Evolutionary conservation across 2,888 invertebrate species (phyloP), one percentile per base, ranked within the genome.

Genomic region (Tetrapedia diversipes): DNA sequence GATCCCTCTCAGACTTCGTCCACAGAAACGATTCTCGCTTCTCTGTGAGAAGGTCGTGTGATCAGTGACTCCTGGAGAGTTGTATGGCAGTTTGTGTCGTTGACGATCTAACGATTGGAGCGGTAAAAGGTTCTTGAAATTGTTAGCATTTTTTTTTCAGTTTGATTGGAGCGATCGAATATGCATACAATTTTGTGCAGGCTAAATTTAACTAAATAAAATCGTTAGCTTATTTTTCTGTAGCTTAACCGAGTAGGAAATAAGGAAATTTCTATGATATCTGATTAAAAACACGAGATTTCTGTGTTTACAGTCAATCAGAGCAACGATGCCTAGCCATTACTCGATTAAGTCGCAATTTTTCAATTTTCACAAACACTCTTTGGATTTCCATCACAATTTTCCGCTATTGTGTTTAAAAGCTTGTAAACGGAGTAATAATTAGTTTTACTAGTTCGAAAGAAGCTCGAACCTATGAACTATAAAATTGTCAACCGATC

Each of bases 41-140:
- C 49, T 45, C 41, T 49, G 74, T 64, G 72, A 81, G 77, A 77
- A 81, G 72, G 61, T 74, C 59, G 29, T 53, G 53, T 16, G 47
- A 45, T 1, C 0, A 22, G 10, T n/a, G 22, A 7, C 2, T 10
- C 10, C 19, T 11, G 2, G n/a, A n/a, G 57, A 37, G 19, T 16
- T 8, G 7, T 49, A 11, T 11, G 10, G 39, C 16, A 10, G 22
- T 24, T n/a, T 1, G 2, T 3, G 0, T 22, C n/a, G 24, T 27
- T 2, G 27, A 27, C 7, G 7, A 10, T 7, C 11, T 1, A 19
- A 7, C 6, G 19, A 57, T 14, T 10, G n/a, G n/a, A n/a, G n/a
- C n/a, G n/a, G n/a, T n/a, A n/a, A n/a, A 56, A 14, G 8, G 0
- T 10, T 11, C 4, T 56, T 8, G 4, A n/a, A 19, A 14, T 32